These are phyloP conservation scores for Taurulus bubalis DNA, from an alignment of 2,113 vertebrate genomes.

Conservation along the genomic window DNA sequence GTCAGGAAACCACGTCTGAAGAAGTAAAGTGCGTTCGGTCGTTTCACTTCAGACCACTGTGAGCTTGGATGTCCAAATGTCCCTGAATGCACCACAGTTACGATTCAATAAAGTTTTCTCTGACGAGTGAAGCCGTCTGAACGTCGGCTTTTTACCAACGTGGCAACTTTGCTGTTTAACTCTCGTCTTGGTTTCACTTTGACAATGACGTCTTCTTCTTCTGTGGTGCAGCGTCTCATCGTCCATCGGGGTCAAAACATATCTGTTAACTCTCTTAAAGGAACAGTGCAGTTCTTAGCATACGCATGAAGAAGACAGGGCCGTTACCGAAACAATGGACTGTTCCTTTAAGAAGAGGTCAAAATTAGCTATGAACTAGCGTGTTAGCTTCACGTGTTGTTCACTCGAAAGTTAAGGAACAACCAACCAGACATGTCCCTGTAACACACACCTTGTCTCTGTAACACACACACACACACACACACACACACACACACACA, in stretches of 20 bases:
- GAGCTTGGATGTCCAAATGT: neutral
- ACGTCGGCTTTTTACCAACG: neutral
- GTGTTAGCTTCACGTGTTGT: conserved; percentile 1
- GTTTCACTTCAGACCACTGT: neutral
- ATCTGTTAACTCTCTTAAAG: conserved; percentile 1
- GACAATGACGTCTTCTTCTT: neutral
- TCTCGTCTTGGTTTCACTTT: neutral
- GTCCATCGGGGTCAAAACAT: neutral
- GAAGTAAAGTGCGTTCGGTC: neutral
- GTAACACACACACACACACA: too few species aligned
- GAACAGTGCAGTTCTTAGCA: neutral
- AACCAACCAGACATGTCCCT: too few species aligned
- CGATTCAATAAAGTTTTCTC: neutral
- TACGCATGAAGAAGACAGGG: neutral
- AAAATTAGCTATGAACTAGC: neutral
- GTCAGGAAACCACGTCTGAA: neutral
- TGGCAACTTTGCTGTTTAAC: conserved; percentile 15
- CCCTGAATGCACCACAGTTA: conserved; percentile 7
- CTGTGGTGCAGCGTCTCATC: neutral
- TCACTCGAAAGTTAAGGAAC: too few species aligned
- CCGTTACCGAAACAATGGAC: neutral
- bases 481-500: too few species aligned
- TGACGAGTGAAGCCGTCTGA: neutral
- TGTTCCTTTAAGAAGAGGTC: neutral
- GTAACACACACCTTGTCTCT: too few species aligned